These are phyloP conservation scores for Cyrtodaria siliqua DNA, from an alignment of 2,888 invertebrate genomes.

Conservation along the genomic window DNA sequence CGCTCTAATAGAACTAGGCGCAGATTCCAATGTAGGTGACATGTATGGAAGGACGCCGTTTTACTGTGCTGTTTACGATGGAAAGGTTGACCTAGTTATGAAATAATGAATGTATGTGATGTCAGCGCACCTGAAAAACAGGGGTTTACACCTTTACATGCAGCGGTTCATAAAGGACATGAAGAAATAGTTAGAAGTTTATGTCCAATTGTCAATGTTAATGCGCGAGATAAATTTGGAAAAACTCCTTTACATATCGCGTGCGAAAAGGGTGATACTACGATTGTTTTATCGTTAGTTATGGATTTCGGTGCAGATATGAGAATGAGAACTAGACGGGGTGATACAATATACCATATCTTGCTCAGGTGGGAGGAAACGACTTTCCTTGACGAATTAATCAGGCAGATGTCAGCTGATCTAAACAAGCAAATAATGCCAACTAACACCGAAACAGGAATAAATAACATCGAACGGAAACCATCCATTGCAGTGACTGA, in stretches of 20 bases:
- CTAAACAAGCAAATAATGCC: no score
- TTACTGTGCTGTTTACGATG: slow-evolving; percentile 25
- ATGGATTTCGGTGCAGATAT: slow-evolving; percentile 18
- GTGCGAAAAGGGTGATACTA: slow-evolving; percentile 18
- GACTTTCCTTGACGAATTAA: no score
- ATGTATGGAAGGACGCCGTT: slow-evolving; percentile 45
- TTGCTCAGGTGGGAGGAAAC: neutral
- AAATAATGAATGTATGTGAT: slow-evolving; percentile 12
- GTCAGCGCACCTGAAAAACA: slow-evolving; percentile 27
- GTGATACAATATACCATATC: slow-evolving; percentile 28
- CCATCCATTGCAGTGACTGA: no score
- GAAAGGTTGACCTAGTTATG: neutral
- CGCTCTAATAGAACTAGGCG: slow-evolving; percentile 15
- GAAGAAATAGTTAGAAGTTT: neutral
- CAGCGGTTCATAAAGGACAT: slow-evolving; percentile 27
- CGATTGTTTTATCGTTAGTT: neutral
- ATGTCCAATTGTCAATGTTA: slow-evolving; percentile 27
- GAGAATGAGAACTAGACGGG: slow-evolving; percentile 34
- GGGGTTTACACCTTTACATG: slow-evolving; percentile 41
- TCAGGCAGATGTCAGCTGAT: no score
- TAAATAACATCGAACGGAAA: no score
- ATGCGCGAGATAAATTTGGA: slow-evolving; percentile 40
- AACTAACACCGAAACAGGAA: no score
- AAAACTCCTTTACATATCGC: slow-evolving; percentile 46
- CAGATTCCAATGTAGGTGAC: slow-evolving; percentile 36